Conservation (phyloP, 1,140 invertebrate genomes). For the Drosophila murphyi region DNA sequence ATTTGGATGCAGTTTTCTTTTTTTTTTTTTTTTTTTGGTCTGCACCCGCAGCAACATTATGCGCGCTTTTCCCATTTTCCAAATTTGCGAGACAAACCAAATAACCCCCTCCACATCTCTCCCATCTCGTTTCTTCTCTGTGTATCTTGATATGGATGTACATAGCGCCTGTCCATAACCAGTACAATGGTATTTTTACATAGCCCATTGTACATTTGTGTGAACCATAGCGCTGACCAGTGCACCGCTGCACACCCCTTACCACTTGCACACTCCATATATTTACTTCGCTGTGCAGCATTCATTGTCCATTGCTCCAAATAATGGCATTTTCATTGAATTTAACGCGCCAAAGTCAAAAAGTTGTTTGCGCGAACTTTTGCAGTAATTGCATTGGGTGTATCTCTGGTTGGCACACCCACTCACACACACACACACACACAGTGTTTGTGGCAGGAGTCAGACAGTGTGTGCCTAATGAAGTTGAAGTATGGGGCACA, state of each 20-base stretch:
- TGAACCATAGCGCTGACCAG: constrained; percentile 9
- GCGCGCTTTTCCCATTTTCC: constrained; percentile 52
- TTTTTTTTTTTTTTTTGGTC: not conserved
- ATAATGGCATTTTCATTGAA: constrained; percentile 82
- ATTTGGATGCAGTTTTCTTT: constrained; percentile 55
- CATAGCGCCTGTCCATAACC: constrained; percentile 31
- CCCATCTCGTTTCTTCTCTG: not conserved
- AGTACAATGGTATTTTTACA: constrained; percentile 36
- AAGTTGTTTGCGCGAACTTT: constrained; percentile 79
- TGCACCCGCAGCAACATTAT: constrained; percentile 60
- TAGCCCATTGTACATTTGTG: constrained; percentile 65
- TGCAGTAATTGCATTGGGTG: constrained; percentile 74
- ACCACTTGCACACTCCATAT: not conserved
- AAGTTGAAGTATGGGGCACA: constrained; percentile 45
- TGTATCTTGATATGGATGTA: constrained; percentile 2
- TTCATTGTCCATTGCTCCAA: constrained; percentile 63
- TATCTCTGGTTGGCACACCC: constrained; percentile 9
- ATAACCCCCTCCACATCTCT: constrained; percentile 9
- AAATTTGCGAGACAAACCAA: constrained; percentile 30
- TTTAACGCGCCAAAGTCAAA: constrained; percentile 80
- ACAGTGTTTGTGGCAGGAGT: not conserved
- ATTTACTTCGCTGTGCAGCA: constrained; percentile 7
- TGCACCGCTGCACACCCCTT: not conserved
- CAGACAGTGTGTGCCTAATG: constrained; percentile 45
- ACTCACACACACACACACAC: constrained; percentile 20